Conservation (phyloP, 2,113 vertebrate species). For the Psammodynastes pulverulentus region DNA sequence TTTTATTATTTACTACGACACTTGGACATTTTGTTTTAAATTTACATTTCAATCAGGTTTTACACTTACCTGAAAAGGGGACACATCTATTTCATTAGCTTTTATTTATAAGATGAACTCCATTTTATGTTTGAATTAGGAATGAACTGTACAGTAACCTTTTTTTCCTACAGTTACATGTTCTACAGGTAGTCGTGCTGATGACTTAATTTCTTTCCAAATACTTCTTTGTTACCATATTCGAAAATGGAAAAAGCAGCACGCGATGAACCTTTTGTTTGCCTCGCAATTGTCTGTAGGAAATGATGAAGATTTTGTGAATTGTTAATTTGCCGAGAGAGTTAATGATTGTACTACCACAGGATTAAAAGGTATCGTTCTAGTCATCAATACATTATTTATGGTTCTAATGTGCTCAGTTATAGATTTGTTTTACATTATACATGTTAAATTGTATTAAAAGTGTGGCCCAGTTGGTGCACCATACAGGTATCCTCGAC, state of each 20-base stretch:
- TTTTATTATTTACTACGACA: constrained; percentile 40
- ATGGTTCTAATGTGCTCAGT: background rate
- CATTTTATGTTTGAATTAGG: background rate
- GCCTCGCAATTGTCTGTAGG: background rate
- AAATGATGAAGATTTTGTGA: background rate
- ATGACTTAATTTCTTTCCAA: constrained; percentile 1
- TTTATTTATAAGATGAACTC: background rate
- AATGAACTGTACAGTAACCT: constrained; percentile 11
- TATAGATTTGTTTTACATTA: background rate
- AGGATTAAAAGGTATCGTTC: background rate
- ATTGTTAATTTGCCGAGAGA: background rate
- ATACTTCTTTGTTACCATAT: constrained; percentile 1
- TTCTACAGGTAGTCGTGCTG: fast-evolving
- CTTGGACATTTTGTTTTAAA: constrained; percentile 23
- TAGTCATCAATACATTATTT: background rate
- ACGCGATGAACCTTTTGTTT: background rate
- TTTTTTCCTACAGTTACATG: background rate
- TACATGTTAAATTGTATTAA: background rate
- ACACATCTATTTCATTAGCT: background rate
- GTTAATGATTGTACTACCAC: background rate
- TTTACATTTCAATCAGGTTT: constrained; percentile 36
- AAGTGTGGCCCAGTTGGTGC: background rate
- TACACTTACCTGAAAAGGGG: background rate
- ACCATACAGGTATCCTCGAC: background rate
- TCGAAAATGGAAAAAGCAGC: background rate